phyloP scores from a whole-genome alignment of 2,888 invertebrate genomes.

The Mermis nigrescens region DNA sequence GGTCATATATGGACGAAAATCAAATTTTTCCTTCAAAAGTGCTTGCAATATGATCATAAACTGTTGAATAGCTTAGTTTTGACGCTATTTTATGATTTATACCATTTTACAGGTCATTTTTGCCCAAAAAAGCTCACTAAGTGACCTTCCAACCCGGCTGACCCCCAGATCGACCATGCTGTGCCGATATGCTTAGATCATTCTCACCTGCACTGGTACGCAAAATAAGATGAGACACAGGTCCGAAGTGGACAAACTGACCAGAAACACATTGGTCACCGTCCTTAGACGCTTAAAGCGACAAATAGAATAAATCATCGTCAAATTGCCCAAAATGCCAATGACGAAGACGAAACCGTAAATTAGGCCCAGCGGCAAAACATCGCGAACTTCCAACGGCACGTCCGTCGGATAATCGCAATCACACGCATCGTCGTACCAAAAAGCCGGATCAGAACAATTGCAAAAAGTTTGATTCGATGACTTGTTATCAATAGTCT shows the following conservation, averaged over 20 bases:
- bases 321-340: neutral
- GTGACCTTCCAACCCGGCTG: too few relatives aligned
- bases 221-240: slow-evolving; percentile 49
- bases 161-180: too few relatives aligned
- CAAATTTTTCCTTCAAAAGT: too few relatives aligned
- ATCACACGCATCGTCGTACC: neutral
- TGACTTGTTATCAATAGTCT: neutral
- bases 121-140: too few relatives aligned
- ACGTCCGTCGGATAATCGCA: neutral
- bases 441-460: neutral
- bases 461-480: neutral
- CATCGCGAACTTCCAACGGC: neutral
- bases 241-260: slow-evolving; percentile 50
- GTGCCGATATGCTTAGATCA: too few relatives aligned
- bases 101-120: too few relatives aligned
- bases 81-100: too few relatives aligned
- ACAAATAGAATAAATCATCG: neutral
- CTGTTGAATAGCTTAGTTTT: too few relatives aligned
- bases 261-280: slow-evolving; percentile 49
- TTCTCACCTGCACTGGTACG: slow-evolving; percentile 45
- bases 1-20: too few relatives aligned
- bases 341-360: neutral
- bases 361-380: neutral
- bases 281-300: slow-evolving; percentile 36
- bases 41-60: too few relatives aligned